Conservation (phyloP, 1,140 invertebrate genomes). For the Doryteuthis pealeii region DNA sequence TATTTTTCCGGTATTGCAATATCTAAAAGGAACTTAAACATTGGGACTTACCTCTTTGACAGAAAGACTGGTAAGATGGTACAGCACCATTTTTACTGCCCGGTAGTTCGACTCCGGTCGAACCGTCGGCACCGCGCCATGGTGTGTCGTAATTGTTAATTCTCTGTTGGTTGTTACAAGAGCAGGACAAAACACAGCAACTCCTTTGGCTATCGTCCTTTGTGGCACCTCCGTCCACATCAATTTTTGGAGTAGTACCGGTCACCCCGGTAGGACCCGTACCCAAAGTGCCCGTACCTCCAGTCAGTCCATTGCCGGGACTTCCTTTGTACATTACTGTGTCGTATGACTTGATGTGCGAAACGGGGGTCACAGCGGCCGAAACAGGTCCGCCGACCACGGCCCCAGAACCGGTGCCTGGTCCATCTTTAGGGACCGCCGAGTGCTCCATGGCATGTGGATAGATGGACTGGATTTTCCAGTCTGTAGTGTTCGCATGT, state of each 20-base stretch:
- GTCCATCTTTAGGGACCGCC: conserved; percentile 34
- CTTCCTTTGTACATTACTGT: conserved; percentile 47
- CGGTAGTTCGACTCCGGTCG: conserved; percentile 35
- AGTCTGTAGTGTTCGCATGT: conserved; percentile 37
- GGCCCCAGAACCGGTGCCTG: neutral
- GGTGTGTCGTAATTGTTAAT: conserved; percentile 48
- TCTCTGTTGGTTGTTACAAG: conserved; percentile 47
- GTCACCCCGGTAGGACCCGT: no score
- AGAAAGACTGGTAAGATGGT: conserved; percentile 50
- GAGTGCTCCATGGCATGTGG: conserved; percentile 36
- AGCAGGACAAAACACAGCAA: conserved; percentile 52
- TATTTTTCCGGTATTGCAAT: no score
- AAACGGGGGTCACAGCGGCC: neutral
- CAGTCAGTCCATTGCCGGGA: conserved; percentile 25
- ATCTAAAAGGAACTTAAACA: no score
- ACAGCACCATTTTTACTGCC: conserved; percentile 45
- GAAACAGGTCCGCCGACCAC: neutral
- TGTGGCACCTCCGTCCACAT: conserved; percentile 23
- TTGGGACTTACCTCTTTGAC: conserved; percentile 45
- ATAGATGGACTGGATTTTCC: conserved; percentile 50
- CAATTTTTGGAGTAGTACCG: neutral
- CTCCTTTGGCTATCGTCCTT: conserved; percentile 45
- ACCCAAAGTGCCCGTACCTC: conserved; percentile 5
- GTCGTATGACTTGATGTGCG: conserved; percentile 45
- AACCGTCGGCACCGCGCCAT: conserved; percentile 43